Evolutionary conservation across 2,888 invertebrate species (phyloP), one percentile per base, ranked within the genome.

Genomic region (Caenorhabditis virilis): DNA sequence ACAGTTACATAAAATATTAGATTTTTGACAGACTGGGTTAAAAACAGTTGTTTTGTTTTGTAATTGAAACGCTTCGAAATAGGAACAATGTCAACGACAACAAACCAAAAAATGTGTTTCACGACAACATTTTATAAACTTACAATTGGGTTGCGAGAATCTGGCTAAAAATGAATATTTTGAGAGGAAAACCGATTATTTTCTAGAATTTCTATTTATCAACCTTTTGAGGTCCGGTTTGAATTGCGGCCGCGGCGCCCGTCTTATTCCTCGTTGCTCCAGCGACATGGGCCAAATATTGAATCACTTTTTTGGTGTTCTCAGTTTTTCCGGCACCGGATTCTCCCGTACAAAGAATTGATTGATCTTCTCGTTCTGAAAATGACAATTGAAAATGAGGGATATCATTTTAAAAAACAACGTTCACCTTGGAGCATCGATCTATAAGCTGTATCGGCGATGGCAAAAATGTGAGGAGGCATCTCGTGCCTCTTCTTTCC

Each of bases 251-350:
- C 13, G 33, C 38, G n/a, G 36, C 50, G 35, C 47, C 22, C 13
- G 33, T 33, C 42, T 64, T 64, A 38, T 62, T 61, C 27, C 77
- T 52, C 4, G 76, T 76, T 35, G 95, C 95, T 48, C 98, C 97
- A 75, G 98, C 98, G 56, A 99, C 97, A 86, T 93, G 95, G 42
- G 98, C 98, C 85, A 99, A 88, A 88, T 98, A 99, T 88, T 99
- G 98, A 84, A 99, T 99, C 54, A 99, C 98, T 88, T 98, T 98
- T 88, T 99, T 98, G 62, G 98, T 99, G 86, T 99, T 99, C 86
- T 99, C 98, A 49, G 98, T 99, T 88, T 98, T 98, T 76, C 98
- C 98, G 78, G 98, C 98, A 78, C 98, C 98, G n/a, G 97, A 98
- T 86, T 98, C 98, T 80, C 98, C 98, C 80, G 98, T 98, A 88